Percentiles rank a stretch among this genome's conserved stretches.
Conservation (phyloP, 2,888 invertebrate species). For the Drosophila prostipennis region DNA sequence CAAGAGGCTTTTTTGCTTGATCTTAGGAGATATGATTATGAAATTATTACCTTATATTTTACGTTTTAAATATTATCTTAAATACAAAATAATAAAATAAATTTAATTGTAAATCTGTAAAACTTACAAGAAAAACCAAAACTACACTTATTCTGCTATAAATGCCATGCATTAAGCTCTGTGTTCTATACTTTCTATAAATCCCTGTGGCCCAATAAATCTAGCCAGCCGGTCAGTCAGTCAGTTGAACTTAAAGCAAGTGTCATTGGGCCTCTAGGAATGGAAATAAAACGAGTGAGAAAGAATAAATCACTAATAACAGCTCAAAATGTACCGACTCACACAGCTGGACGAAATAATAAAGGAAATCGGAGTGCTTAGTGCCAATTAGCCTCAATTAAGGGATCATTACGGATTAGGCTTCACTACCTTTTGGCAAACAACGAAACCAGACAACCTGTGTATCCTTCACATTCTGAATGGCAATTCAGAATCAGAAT, state of each 20-base stretch:
- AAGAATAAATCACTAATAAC: background rate
- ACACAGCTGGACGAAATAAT: background rate
- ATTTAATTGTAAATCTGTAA: no score
- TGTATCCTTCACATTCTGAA: background rate
- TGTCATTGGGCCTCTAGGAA: background rate
- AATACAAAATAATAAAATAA: no score
- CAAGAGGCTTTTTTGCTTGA: no score
- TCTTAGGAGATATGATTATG: no score
- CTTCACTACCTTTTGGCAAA: background rate
- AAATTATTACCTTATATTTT: no score
- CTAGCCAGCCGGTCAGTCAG: background rate
- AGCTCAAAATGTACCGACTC: no score
- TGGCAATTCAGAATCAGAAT: background rate
- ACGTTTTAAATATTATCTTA: no score
- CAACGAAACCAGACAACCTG: background rate
- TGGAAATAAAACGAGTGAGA: background rate
- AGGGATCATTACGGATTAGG: constrained; percentile 12
- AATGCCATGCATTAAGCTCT: background rate
- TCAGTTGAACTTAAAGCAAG: background rate
- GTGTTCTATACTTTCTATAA: no score
- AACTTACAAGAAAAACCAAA: no score
- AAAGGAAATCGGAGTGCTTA: background rate
- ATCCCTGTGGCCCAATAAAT: background rate
- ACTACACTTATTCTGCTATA: no score
- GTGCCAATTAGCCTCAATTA: constrained; percentile 15